These are phyloP conservation scores for Drosophila falleni DNA, from an alignment of 2,888 invertebrate genomes.

Conservation along the genomic window DNA sequence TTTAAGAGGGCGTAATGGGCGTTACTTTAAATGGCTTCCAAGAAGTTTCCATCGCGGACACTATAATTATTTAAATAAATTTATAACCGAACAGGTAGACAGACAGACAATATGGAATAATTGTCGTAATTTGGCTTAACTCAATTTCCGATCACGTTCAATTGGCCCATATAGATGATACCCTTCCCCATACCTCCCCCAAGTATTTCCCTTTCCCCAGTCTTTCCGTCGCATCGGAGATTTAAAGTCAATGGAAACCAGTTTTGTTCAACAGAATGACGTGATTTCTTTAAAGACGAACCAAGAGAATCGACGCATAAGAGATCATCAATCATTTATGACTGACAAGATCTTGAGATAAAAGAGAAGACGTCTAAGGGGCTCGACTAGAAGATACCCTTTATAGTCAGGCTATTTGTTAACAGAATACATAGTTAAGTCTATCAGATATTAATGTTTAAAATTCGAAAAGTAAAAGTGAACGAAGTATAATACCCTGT, in stretches of 20 bases:
- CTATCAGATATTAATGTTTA: too few species aligned
- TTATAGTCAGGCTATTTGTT: too few species aligned
- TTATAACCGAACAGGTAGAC: not conserved
- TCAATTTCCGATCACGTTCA: constrained; percentile 38
- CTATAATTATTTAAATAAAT: constrained; percentile 17
- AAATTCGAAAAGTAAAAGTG: not conserved
- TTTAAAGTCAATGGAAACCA: constrained; percentile 11
- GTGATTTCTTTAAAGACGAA: constrained; percentile 16
- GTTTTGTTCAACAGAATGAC: constrained; percentile 31
- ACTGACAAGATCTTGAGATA: constrained; percentile 14
- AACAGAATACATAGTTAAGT: not conserved
- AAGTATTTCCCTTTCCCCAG: not conserved
- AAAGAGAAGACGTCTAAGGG: not conserved
- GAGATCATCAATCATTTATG: constrained; percentile 42
- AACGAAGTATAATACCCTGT: not conserved
- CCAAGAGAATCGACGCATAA: constrained; percentile 2
- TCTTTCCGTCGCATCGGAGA: not conserved
- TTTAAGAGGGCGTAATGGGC: constrained; percentile 8
- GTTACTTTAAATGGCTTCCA: constrained; percentile 27
- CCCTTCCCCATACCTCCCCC: not conserved
- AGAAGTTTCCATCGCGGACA: not conserved
- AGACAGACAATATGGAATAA: constrained; percentile 12
- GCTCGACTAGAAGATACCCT: not conserved
- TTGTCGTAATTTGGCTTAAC: constrained; percentile 23
- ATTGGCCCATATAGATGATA: constrained; percentile 15